Base-by-base conservation (phyloP, 2,888 invertebrate genomes). In the Argyresthia albistria region DNA sequence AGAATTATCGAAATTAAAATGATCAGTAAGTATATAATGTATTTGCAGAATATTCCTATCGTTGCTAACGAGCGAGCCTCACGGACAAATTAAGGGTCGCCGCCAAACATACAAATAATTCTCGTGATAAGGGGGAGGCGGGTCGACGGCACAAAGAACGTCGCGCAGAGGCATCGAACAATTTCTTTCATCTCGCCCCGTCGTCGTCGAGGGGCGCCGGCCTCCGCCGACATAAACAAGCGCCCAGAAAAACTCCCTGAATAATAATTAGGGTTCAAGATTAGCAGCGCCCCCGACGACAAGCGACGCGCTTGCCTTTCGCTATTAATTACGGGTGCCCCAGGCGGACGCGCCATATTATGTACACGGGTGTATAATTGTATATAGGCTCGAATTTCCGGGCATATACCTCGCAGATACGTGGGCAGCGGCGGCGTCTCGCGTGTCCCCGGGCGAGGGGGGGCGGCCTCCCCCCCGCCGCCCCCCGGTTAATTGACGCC, bases 401-500 rank as follows among this genome's bases (percentile, higher is more conserved):
- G 74, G 67, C 76, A 66, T 73, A 73, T 75, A 75, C 70, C 74
- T 76, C 73, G 68, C 63, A 65, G 61, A 65, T 68, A 70, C 67
- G 70, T 70, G 69, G 67, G 63, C 66, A 65, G 61, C 53, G 54
- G 61, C 53, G 54, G 60, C 66, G 66, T 67, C 69, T 68, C 70
- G 72, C 76, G 74, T 61, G 63, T 64, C 70, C 60, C 57, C 64
- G 60, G 45, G 58, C 55, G 56, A 35, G 35, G 14, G 47, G 49
- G 47, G 47, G 54, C 57, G 2, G 3, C 6, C 25, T 6, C 58
- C 63, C 63, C 59, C 64, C 61, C 61, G 60, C 60, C 65, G 67
- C 62, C 66, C 72, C 75, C 70, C 72, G 70, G 76, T 81, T 86
- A 83, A 83, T 83, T 84, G 84, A 80, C 86, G 87, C 75, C 71